Conservation (phyloP, 2,888 invertebrate genomes). For the Andrena bucephala region DNA sequence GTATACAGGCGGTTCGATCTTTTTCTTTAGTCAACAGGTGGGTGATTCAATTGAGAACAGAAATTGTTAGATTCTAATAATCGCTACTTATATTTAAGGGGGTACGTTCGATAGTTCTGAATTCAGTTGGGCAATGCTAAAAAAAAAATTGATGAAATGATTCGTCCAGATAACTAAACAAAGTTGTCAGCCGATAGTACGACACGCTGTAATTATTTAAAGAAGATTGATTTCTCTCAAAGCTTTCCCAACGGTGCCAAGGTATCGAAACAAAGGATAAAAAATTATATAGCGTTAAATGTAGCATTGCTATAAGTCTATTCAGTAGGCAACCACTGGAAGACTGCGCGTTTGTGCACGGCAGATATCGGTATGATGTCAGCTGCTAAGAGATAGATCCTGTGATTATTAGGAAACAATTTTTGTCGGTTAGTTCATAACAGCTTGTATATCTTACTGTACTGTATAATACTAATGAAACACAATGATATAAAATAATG, state of each 20-base stretch:
- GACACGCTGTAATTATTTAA: conserved; percentile 8
- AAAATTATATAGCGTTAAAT: conserved; percentile 75
- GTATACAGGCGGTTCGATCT: neutral
- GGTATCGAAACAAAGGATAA: conserved; percentile 68
- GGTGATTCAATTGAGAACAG: neutral
- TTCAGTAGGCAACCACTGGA: conserved; percentile 81
- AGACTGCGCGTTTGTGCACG: conserved; percentile 81
- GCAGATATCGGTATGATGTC: conserved; percentile 83
- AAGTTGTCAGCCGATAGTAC: conserved; percentile 21
- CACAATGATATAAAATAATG: conserved; percentile 78
- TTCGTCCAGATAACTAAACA: conserved; percentile 6
- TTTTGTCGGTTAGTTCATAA: conserved; percentile 80
- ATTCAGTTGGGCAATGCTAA: conserved; percentile 6
- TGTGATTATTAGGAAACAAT: conserved; percentile 84
- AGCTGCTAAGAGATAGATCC: conserved; percentile 84
- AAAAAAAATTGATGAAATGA: conserved; percentile 11
- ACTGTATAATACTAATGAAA: conserved; percentile 78
- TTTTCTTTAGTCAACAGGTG: neutral
- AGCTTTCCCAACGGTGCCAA: conserved; percentile 70
- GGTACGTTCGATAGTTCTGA: neutral
- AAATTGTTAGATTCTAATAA: conserved; percentile 7
- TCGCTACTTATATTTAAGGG: conserved; percentile 3
- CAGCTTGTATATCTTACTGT: conserved; percentile 72
- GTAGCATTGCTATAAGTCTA: conserved; percentile 75
- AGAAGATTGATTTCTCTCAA: conserved; percentile 21